A percentile compares a stretch with the other conserved stretches of the same genome.
Evolutionary conservation across 2,797 vertebrate genomes (phyloP).

Genomic region (Rhincodon typus): DNA sequence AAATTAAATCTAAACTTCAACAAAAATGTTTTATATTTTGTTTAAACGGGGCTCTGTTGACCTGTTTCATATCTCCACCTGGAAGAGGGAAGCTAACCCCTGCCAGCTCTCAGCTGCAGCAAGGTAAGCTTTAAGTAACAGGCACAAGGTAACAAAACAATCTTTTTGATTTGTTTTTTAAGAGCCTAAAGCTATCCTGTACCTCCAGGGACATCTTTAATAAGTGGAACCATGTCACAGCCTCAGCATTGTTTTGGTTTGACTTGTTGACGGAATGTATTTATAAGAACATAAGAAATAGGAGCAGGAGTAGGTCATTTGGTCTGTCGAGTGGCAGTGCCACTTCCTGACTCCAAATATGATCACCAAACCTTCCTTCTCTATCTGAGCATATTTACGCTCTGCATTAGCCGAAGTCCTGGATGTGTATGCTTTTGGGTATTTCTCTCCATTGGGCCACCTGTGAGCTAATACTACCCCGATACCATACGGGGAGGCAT

Average conservation of each 20-base stretch:
- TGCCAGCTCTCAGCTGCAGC: too few species aligned
- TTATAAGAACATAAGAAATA: not conserved
- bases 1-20: not conserved
- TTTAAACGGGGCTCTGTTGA: not conserved
- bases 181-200: not conserved
- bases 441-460: too few species aligned
- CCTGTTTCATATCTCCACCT: not conserved
- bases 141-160: not conserved
- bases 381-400: too few species aligned
- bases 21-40: not conserved
- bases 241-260: not conserved
- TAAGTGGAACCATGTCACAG: not conserved
- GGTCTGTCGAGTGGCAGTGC: too few species aligned
- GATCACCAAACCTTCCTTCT: too few species aligned
- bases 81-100: not conserved
- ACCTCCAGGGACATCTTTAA: not conserved
- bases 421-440: too few species aligned
- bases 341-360: too few species aligned
- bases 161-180: not conserved
- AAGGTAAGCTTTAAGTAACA: not conserved
- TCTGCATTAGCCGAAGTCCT: too few species aligned
- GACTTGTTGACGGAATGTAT: not conserved
- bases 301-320: too few species aligned
- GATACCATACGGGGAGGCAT: too few species aligned
- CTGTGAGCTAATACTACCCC: too few species aligned